Base-by-base conservation (phyloP, 1,140 invertebrate species). In the Psix sp. region DNA sequence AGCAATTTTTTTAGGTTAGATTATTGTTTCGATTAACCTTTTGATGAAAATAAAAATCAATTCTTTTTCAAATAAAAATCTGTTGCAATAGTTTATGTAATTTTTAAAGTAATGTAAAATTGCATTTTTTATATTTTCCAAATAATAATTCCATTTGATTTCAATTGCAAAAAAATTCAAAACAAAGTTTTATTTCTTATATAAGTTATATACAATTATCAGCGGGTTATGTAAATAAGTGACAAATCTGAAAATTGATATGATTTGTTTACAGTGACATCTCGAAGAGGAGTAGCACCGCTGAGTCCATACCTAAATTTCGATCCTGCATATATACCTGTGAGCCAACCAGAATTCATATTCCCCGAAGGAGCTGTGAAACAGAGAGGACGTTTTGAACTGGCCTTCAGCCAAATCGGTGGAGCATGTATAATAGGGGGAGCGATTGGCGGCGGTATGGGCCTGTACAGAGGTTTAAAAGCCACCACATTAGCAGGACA, bases 401-500 rank as follows among this genome's bases (percentile, higher is more conserved):
- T 97, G 48, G 95, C 96, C 10, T 95, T 98, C 83, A 95, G 94
- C 63, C 95, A 97, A 83, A 98, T 98, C 78, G 97, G 97, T 76
- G 93, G 92, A 76, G 93, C 93, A 26, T 94, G 93, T 75, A 93
- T 96, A 90, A 81, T 91, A 73, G 96, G 96, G 56, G 95, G 93
- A 74, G 91, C 90, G 49, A 87, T 96, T 52, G 96, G 96, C n/a
- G 95, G 95, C 13, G 88, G 92, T 29, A 90, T 90, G 70, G 96
- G 96, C 29, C 88, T 97, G 26, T 96, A 96, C 78, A 94, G 92
- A 86, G 96, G 96, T 39, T 83, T 97, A 0, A 92, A 92, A 88
- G 93, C 93, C 36, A 97, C 95, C 5, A 92, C 92, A 40, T 87
- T 94, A 31, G 93, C 93, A 46, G 93, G 95, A 77, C 93, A 96